These are phyloP conservation scores for Drosophila sp. DNA, from an alignment of 1,140 invertebrate species.

Conservation along the genomic window DNA sequence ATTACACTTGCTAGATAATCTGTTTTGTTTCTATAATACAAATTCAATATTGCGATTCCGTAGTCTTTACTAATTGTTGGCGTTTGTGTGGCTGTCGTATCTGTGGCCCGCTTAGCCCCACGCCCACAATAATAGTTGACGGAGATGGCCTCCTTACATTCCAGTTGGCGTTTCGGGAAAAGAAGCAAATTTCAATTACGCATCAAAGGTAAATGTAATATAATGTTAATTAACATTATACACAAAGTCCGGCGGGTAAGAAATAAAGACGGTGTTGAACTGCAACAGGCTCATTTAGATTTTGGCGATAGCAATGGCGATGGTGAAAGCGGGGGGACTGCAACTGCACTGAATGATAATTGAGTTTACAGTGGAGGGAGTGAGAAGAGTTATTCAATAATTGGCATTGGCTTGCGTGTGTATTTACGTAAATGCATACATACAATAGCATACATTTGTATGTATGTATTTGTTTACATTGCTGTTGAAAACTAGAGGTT, in stretches of 20 bases:
- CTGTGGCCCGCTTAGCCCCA: slow-evolving; percentile 33
- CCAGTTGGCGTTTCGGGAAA: slow-evolving; percentile 80
- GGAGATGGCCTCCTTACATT: slow-evolving; percentile 73
- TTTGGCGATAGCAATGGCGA: too few species aligned
- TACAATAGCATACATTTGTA: slow-evolving; percentile 12
- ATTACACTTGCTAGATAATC: slow-evolving; percentile 5
- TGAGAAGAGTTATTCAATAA: slow-evolving; percentile 43
- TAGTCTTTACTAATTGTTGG: slow-evolving; percentile 14
- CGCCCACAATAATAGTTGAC: slow-evolving; percentile 20
- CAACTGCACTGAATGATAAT: slow-evolving; percentile 12
- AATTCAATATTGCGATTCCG: slow-evolving; percentile 2
- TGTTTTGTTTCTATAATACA: slow-evolving; percentile 2
- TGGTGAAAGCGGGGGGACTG: neutral
- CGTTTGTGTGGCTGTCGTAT: slow-evolving; percentile 34
- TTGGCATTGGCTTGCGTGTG: slow-evolving; percentile 22
- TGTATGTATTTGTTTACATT: slow-evolving; percentile 57
- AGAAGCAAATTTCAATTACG: slow-evolving; percentile 77
- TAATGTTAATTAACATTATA: slow-evolving; percentile 57
- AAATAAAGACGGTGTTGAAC: neutral
- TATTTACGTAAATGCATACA: neutral
- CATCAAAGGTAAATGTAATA: slow-evolving; percentile 72
- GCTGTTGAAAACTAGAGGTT: slow-evolving; percentile 26
- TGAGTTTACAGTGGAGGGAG: slow-evolving; percentile 12
- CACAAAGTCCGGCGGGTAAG: neutral
- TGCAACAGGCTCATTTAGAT: slow-evolving; percentile 1